These are phyloP conservation scores for Felis catus DNA, from an alignment of 2,113 vertebrate species.

Conservation along the genomic window DNA sequence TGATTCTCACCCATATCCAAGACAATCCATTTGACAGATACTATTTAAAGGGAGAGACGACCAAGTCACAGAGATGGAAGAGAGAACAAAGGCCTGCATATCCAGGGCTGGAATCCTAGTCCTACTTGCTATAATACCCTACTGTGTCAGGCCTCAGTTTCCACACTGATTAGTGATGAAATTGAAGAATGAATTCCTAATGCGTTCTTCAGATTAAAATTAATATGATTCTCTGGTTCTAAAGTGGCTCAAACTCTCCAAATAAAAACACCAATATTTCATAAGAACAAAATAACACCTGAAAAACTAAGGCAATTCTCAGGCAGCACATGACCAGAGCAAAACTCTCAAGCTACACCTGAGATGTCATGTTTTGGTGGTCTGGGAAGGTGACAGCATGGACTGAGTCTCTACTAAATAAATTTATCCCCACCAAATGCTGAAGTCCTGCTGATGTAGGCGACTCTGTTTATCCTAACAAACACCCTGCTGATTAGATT, in stretches of 20 bases:
- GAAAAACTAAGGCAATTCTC: neutral
- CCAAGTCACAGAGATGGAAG: neutral
- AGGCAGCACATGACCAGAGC: neutral
- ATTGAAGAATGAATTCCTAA: neutral
- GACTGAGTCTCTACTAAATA: neutral
- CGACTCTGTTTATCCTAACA: neutral
- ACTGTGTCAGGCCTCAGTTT: neutral
- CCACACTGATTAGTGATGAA: neutral
- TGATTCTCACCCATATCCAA: neutral
- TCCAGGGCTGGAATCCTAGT: neutral
- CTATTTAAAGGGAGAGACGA: neutral
- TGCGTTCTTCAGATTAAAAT: neutral
- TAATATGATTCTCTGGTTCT: neutral
- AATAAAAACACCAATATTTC: neutral
- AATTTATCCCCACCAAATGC: neutral
- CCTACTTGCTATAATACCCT: neutral
- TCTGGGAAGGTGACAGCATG: neutral
- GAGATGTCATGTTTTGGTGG: neutral
- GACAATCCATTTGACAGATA: neutral
- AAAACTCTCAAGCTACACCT: neutral
- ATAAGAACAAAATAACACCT: conserved; percentile 10
- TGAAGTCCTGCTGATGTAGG: neutral
- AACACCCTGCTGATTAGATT: neutral
- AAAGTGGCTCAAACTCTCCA: neutral
- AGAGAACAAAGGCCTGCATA: neutral